A percentile compares a stretch with the other conserved stretches of the same genome.
Evolutionary conservation across 2,797 vertebrate genomes (phyloP).

Genomic region (Nyctibius grandis): DNA sequence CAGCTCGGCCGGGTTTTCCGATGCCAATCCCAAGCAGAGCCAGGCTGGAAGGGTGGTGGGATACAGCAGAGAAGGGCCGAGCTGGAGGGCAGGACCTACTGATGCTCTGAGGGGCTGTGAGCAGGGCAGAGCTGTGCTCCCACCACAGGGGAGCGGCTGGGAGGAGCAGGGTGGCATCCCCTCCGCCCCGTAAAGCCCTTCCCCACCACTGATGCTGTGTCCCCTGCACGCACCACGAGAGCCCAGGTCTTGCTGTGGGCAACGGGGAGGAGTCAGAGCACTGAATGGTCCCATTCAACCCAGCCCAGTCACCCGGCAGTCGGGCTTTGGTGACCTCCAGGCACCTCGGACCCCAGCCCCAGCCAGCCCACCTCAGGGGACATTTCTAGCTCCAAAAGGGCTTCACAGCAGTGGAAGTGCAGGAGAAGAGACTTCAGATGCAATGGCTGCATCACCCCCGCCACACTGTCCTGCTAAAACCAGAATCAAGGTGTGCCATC

Average conservation of each 20-base stretch:
- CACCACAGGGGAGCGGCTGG: background rate
- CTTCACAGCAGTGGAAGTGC: background rate
- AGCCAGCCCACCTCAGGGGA: background rate
- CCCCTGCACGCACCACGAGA: background rate
- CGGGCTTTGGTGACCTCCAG: background rate
- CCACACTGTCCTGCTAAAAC: background rate
- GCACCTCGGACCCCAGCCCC: background rate
- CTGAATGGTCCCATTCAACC: background rate
- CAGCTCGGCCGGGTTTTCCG: rapidly evolving
- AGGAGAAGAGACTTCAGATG: background rate
- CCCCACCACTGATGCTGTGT: background rate
- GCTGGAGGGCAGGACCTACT: background rate
- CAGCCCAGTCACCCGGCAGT: background rate
- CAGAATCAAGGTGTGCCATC: background rate
- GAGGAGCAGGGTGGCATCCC: background rate
- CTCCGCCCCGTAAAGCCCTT: background rate
- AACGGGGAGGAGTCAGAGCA: background rate
- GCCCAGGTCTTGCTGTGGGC: background rate
- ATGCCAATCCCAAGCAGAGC: rapidly evolving
- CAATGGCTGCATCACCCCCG: background rate
- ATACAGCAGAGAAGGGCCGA: background rate
- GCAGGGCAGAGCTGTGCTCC: background rate
- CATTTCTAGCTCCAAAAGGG: background rate
- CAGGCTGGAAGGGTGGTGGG: background rate
- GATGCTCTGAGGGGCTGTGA: background rate